A percentile compares a stretch with the other conserved stretches of the same genome.
These are phyloP conservation scores for Suricata suricatta DNA, from an alignment of 2,113 vertebrate species.

Conservation along the genomic window DNA sequence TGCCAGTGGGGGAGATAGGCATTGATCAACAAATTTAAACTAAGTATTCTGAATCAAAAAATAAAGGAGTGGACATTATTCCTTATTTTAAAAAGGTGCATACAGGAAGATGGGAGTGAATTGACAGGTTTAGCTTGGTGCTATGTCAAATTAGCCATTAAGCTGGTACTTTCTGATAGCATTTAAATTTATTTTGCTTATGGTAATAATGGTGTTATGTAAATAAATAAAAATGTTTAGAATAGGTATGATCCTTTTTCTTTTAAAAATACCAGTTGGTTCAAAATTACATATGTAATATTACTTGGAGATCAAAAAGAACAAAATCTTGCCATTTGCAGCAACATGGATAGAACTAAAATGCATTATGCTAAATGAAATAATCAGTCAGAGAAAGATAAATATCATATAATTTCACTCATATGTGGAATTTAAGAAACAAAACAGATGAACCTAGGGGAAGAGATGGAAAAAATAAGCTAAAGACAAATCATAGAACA, in stretches of 20 bases:
- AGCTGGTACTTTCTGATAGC: not conserved
- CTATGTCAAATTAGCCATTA: not conserved
- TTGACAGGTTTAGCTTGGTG: not conserved
- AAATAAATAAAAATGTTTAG: not conserved
- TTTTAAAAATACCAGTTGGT: not conserved
- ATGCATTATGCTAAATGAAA: too few species aligned
- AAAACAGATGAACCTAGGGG: too few species aligned
- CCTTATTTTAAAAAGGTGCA: not conserved
- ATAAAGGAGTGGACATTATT: not conserved
- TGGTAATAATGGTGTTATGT: not conserved
- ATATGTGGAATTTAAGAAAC: too few species aligned
- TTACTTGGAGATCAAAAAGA: too few species aligned
- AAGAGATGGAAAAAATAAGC: too few species aligned
- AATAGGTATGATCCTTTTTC: not conserved
- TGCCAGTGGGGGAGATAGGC: accelerated
- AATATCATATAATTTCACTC: too few species aligned
- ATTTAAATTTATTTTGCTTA: not conserved
- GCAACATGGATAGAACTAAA: too few species aligned
- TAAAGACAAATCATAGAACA: too few species aligned
- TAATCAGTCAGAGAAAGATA: too few species aligned
- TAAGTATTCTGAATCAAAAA: not conserved
- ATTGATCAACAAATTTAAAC: not conserved
- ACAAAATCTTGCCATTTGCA: too few species aligned
- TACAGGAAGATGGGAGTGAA: not conserved
- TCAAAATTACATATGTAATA: not conserved